Conservation (phyloP, 2,113 vertebrate species). For the Chascanopsetta lugubris region DNA sequence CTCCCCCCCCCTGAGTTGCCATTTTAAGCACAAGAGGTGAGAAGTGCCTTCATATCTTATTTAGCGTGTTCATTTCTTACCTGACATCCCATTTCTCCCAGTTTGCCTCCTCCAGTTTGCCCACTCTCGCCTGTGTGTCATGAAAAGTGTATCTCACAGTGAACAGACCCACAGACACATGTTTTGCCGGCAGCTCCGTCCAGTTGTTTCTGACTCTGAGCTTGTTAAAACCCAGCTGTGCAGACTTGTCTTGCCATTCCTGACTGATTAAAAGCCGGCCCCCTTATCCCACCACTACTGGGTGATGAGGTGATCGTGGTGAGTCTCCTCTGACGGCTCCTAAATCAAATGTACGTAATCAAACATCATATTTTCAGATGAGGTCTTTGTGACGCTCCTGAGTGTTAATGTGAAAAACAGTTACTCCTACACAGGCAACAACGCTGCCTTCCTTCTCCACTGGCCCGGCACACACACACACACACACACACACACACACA, state of each 20-base stretch:
- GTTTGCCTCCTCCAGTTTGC: not conserved
- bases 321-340: constrained; percentile 17
- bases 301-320: constrained; percentile 48
- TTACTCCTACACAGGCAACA: constrained; percentile 57
- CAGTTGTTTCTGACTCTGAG: constrained; percentile 29
- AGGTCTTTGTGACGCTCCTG: constrained; percentile 9
- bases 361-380: constrained; percentile 21
- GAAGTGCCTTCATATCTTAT: not conserved
- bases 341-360: constrained; percentile 26
- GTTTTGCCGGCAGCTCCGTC: constrained; percentile 17
- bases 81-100: not conserved
- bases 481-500: constrained; percentile 38
- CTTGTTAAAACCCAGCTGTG: constrained; percentile 47
- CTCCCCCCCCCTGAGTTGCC: no score
- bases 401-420: constrained; percentile 60
- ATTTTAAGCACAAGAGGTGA: no score
- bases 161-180: constrained; percentile 6
- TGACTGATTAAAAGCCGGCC: constrained; percentile 48
- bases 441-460: constrained; percentile 26
- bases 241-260: constrained; percentile 27
- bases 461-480: constrained; percentile 21
- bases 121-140: constrained; percentile 1
- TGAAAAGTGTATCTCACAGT: not conserved
- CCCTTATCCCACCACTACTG: constrained; percentile 14
- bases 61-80: not conserved